Evolutionary conservation across 2,888 invertebrate species (phyloP), one percentile per base, ranked within the genome.

Genomic region (Brachyopa scutellaris): DNA sequence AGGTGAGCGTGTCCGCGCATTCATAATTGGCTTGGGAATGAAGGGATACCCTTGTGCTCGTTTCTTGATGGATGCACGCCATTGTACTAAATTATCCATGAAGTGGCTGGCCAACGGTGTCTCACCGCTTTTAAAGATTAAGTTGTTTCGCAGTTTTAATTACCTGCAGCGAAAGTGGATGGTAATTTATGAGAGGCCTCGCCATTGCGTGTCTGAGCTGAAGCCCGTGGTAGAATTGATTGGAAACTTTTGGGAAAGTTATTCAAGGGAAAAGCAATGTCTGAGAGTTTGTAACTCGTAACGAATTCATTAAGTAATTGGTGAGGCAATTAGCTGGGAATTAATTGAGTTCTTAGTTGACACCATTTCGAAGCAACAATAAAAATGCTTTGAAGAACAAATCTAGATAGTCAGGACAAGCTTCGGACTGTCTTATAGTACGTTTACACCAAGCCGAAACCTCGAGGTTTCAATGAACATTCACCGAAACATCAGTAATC

Each of bases 1-100:
- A 79, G 73, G 73, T 61, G 45, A 79, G 78, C 78, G 79, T 79
- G 79, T 67, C 79, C 61, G 66, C 73, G 79, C 73, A 73, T 79
- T 73, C 59, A 79, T 79, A 79, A 79, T 79, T 66, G 29, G 36
- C 40, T 13, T 11, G 55, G 23, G 29, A 51, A 9, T 13, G 40
- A 6, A n/a, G n/a, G n/a, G n/a, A n/a, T n/a, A n/a, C n/a, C n/a
- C n/a, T n/a, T n/a, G 29, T 29, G n/a, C 33, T 11, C n/a, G 15
- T 2, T 29, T 45, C 19, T 2, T 70, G 77, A 78, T 72, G 42
- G 51, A 66, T 79, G 59, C 78, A 73, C 79, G 74, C 59, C 33
- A 79, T 61, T 74, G 67, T 38, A 79, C 36, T 73, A 66, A 79
- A 61, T 73, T 61, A 66, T 74, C 42, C 13, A n/a, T 33, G 45